Evolutionary conservation across 2,888 invertebrate genomes (phyloP), one percentile per base, ranked within the genome.

Genomic region (Tenthredo livida): DNA sequence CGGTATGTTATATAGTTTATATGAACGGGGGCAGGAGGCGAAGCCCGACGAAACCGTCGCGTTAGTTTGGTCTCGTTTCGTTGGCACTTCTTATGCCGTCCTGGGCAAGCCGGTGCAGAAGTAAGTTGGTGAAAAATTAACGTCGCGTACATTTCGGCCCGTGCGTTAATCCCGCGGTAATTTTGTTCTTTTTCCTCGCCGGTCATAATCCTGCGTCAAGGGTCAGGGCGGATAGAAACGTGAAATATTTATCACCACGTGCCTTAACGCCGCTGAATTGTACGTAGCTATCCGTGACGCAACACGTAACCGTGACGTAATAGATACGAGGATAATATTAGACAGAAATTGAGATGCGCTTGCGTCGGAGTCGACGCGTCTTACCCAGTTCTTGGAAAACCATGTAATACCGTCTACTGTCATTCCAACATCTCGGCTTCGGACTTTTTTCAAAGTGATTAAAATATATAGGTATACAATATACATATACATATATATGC

Each of bases 221-320:
- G 15, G 47, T 15, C 47, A 47, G 47, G 47, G 47, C 47, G 47
- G 3, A 15, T 47, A 80, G 25, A 78, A 15, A 54, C 50, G 47
- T 12, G 29, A 37, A 85, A 29, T 47, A 40, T 47, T 40, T n/a
- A n/a, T 54, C 73, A 72, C 85, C 88, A 87, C 88, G 88, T 88
- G 89, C 86, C 86, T 86, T 1, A 67, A 33, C 6, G 4, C 5
- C 33, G 33, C 58, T 7, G 29, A n/a, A 33, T 43, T 29, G 47
- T 47, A 47, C 54, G 54, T n/a, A 54, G 54, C 54, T 54, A 54
- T 61, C 85, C 47, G 65, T 89, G 88, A 89, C 87, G 89, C 89
- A 88, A 89, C 89, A 87, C 86, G 86, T 87, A 86, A 72, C 85
- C 9, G 82, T 67, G 85, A 86, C 84, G 84, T 75, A 82, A 84